Evolutionary conservation across 2,113 vertebrate genomes (phyloP).

Genomic region (Hippolais icterina): DNA sequence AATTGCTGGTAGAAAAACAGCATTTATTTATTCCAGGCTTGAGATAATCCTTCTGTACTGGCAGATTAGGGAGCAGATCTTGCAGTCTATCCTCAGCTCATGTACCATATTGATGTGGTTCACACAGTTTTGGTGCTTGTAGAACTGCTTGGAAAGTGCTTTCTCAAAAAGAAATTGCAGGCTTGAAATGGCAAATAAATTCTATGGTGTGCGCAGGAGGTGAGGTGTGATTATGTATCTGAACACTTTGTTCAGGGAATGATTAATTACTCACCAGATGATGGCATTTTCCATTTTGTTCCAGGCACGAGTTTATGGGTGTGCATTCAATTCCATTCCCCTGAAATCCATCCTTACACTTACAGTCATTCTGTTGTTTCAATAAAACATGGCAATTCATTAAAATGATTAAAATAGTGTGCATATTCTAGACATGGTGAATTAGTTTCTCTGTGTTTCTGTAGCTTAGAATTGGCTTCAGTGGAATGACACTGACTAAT

Average conservation of each 20-base stretch:
- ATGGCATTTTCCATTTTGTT: conserved; percentile 81
- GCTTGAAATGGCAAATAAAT: conserved; percentile 25
- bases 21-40: background rate
- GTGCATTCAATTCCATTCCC: conserved; percentile 86
- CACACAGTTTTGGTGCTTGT: background rate
- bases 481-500: background rate
- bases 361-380: conserved; percentile 82
- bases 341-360: conserved; percentile 84
- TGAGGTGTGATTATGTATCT: background rate
- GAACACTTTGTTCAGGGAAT: conserved; percentile 41
- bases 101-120: background rate
- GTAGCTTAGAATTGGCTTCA: background rate
- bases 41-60: background rate
- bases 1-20: background rate
- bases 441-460: background rate
- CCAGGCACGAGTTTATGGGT: conserved; percentile 80
- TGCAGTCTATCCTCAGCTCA: background rate
- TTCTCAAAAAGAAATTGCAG: background rate
- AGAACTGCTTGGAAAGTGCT: background rate
- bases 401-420: background rate
- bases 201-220: background rate
- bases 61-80: background rate
- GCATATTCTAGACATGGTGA: background rate
- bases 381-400: background rate
- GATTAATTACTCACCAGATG: conserved; percentile 80